phyloP scores from a whole-genome alignment of 2,113 vertebrate species.

The Falcunculus frontatus region DNA sequence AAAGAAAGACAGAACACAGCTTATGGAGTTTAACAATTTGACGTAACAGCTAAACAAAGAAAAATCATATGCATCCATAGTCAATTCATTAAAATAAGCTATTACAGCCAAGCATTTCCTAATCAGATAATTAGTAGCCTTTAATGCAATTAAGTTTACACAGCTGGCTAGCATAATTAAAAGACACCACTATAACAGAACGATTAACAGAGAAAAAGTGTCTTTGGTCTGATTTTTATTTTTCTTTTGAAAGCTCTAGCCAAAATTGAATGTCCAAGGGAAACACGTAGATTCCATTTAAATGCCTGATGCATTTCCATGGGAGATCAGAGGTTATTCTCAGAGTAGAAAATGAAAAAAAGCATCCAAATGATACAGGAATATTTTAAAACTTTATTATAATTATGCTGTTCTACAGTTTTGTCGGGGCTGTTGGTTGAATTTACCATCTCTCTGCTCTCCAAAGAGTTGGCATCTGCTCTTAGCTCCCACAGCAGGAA shows the following conservation, averaged over 20 bases:
- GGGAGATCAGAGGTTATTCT: slow-evolving; percentile 24
- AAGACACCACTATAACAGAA: slow-evolving; percentile 11
- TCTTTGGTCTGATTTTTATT: background rate
- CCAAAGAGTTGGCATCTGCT: background rate
- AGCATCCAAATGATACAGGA: background rate
- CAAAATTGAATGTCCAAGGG: background rate
- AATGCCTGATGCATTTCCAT: background rate
- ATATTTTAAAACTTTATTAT: background rate
- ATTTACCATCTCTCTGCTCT: background rate
- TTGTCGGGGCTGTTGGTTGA: background rate
- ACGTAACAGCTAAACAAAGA: background rate
- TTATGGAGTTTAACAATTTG: background rate
- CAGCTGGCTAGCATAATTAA: slow-evolving; percentile 14
- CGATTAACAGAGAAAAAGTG: background rate
- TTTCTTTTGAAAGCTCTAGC: background rate
- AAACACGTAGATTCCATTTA: background rate
- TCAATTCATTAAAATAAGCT: slow-evolving; percentile 27
- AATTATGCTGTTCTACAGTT: background rate
- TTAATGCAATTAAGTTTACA: slow-evolving; percentile 45
- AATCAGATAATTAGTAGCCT: slow-evolving; percentile 46
- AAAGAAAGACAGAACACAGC: background rate
- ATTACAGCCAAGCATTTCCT: slow-evolving; percentile 29
- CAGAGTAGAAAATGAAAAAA: background rate
- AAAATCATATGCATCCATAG: background rate
- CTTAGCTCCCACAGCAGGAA: background rate